phyloP scores from a whole-genome alignment of 2,797 vertebrate genomes.

The Urosaurus nigricauda region DNA sequence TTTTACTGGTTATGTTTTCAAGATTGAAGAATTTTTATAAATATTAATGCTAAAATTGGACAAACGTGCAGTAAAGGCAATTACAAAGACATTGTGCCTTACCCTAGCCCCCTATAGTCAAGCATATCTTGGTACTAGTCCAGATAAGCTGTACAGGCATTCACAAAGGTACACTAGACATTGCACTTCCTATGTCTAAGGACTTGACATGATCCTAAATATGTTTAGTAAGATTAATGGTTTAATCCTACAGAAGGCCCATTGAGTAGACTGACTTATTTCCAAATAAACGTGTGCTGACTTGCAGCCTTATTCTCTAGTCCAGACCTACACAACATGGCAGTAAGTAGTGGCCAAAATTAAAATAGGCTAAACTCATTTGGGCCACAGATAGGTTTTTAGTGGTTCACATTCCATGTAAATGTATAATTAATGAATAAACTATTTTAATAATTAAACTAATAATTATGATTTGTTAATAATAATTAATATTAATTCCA shows the following conservation, averaged over 20 bases:
- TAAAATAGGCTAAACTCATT: too few relatives aligned
- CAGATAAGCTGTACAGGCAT: neutral
- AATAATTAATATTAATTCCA: too few relatives aligned
- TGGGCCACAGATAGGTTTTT: too few relatives aligned
- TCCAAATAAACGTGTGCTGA: neutral
- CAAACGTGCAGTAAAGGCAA: neutral
- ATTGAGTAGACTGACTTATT: neutral
- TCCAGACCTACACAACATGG: neutral
- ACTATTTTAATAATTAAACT: too few relatives aligned
- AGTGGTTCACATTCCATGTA: too few relatives aligned
- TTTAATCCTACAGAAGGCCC: neutral
- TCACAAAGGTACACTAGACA: neutral
- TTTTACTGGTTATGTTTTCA: neutral
- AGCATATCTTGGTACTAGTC: neutral
- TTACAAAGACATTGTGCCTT: neutral
- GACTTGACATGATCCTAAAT: neutral
- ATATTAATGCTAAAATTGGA: neutral
- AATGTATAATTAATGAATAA: too few relatives aligned
- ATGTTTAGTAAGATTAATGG: neutral
- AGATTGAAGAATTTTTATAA: neutral
- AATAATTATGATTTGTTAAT: too few relatives aligned
- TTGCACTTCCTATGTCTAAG: slow-evolving; percentile 4
- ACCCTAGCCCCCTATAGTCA: too few relatives aligned
- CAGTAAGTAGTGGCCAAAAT: too few relatives aligned
- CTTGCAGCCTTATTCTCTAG: neutral